A percentile compares a stretch with the other conserved stretches of the same genome.
These are phyloP conservation scores for Bombus consobrinus DNA, from an alignment of 1,140 invertebrate species.

Conservation along the genomic window DNA sequence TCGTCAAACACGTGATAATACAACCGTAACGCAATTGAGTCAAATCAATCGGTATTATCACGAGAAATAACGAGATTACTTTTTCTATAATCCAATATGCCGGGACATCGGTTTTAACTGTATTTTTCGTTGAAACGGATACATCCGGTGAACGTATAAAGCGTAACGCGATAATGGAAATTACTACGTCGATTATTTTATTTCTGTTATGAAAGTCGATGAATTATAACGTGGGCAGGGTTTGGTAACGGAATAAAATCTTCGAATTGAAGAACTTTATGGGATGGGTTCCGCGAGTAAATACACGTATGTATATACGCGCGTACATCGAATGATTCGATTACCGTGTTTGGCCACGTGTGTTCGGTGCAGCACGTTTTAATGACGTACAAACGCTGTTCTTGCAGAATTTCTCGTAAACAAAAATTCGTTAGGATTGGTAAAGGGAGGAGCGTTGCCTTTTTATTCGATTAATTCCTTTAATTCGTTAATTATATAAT, in stretches of 20 bases:
- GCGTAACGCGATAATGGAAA: neutral
- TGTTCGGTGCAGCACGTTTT: slow-evolving; percentile 19
- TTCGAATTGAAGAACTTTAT: neutral
- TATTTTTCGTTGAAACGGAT: slow-evolving; percentile 4
- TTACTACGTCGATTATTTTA: neutral
- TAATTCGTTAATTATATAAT: neutral
- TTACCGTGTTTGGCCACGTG: slow-evolving; percentile 1
- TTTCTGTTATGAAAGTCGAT: neutral
- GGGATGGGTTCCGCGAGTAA: neutral
- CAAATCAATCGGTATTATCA: slow-evolving; percentile 32
- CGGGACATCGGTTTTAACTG: neutral
- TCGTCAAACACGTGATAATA: slow-evolving; percentile 36
- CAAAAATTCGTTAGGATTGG: slow-evolving; percentile 21
- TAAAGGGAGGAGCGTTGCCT: neutral
- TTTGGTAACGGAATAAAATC: slow-evolving; percentile 7
- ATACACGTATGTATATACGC: neutral
- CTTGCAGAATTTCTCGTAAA: slow-evolving; percentile 11
- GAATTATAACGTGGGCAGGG: neutral
- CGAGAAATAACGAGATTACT: neutral
- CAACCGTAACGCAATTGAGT: neutral
- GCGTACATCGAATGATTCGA: slow-evolving; percentile 4
- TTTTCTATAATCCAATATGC: neutral
- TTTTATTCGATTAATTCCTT: neutral
- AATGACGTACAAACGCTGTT: slow-evolving; percentile 22
- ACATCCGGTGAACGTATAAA: neutral